Conservation (phyloP, 2,888 invertebrate genomes). For the Steromphala cineraria region DNA sequence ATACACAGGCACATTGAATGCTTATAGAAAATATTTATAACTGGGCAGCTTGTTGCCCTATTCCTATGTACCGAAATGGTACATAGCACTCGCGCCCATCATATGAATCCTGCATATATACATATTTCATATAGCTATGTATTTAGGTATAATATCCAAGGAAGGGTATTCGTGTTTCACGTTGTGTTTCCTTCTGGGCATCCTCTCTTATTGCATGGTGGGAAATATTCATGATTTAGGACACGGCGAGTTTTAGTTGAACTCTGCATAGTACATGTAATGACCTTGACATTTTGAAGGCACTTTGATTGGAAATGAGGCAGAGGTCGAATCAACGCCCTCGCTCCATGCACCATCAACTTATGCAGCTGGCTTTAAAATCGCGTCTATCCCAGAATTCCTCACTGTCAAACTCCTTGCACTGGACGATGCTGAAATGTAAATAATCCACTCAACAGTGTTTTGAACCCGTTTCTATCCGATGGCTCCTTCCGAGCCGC, state of each 20-base stretch:
- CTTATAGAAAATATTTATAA: slow-evolving; percentile 9
- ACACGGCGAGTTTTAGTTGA: neutral
- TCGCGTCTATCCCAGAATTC: neutral
- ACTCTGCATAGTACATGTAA: slow-evolving; percentile 6
- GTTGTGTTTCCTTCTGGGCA: neutral
- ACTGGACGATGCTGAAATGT: neutral
- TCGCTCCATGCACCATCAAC: neutral
- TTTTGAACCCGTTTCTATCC: slow-evolving; percentile 6
- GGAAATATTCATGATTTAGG: neutral
- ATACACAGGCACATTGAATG: slow-evolving; percentile 1
- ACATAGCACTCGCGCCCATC: neutral
- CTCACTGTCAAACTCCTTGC: neutral
- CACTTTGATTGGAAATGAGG: slow-evolving; percentile 7
- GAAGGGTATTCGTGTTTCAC: neutral
- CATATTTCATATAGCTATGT: slow-evolving; percentile 17
- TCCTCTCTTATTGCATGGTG: slow-evolving; percentile 11
- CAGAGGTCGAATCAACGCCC: neutral
- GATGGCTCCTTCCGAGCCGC: neutral
- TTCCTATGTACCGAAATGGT: neutral
- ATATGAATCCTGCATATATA: slow-evolving; percentile 8
- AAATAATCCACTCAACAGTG: neutral
- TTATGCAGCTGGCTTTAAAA: neutral
- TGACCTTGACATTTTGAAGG: slow-evolving; percentile 12
- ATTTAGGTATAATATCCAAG: neutral
- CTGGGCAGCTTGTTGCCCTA: slow-evolving; percentile 9